Percentiles rank a stretch among this genome's conserved stretches.
Conservation (phyloP, 2,888 invertebrate genomes). For the Callyntrura guangdongensis region DNA sequence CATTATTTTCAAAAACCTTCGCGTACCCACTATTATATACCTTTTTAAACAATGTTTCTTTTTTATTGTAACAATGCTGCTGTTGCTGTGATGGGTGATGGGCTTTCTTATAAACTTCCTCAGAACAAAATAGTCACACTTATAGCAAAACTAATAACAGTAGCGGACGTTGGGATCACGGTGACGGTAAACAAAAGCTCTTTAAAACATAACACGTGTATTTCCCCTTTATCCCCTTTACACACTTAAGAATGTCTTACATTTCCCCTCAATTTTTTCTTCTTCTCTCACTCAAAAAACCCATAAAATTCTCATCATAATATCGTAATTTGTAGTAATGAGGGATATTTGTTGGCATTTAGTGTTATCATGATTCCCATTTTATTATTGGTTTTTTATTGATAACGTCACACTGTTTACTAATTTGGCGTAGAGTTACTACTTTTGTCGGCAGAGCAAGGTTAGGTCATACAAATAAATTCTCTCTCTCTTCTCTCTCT, state of each 20-base stretch:
- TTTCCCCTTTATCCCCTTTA: constrained; percentile 18
- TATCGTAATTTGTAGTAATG: constrained; percentile 46
- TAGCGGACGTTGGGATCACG: constrained; percentile 82
- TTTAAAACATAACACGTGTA: constrained; percentile 45
- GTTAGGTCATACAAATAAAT: constrained; percentile 43
- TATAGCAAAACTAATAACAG: constrained; percentile 50
- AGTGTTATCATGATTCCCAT: constrained; percentile 37
- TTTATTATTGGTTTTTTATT: constrained; percentile 57
- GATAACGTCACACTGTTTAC: constrained; percentile 58
- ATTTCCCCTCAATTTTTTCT: constrained; percentile 62
- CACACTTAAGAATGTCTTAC: constrained; percentile 49
- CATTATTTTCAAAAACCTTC: not conserved
- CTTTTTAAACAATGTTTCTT: constrained; percentile 45
- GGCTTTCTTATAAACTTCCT: constrained; percentile 48
- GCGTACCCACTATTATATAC: not conserved
- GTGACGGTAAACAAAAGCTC: constrained; percentile 80
- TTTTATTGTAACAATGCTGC: constrained; percentile 65
- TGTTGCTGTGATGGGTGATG: constrained; percentile 39
- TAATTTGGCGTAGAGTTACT: constrained; percentile 50
- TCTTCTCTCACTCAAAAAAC: not conserved
- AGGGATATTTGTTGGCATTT: constrained; percentile 50
- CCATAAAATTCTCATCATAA: constrained; percentile 16
- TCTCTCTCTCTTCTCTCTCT: not conserved
- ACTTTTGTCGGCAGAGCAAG: constrained; percentile 51
- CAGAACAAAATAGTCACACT: constrained; percentile 56